Evolutionary conservation across 2,113 vertebrate genomes (phyloP), one percentile per base, ranked within the genome.

Genomic region (Picathartes gymnocephalus): DNA sequence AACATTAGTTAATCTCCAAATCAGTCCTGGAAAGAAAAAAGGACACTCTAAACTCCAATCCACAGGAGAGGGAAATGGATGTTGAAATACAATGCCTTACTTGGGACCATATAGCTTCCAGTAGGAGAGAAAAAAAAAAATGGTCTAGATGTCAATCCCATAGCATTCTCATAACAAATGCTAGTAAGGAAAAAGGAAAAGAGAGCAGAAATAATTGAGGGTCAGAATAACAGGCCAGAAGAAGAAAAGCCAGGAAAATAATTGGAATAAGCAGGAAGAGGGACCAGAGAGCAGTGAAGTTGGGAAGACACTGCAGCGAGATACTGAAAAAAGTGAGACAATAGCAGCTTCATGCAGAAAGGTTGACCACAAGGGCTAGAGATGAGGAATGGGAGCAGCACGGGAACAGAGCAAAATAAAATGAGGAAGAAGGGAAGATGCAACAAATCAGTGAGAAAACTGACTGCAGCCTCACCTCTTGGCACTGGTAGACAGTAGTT

Each of bases 401-500:
- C 19, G n/a, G 15, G 15, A 83, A 92, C 0, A 1, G 60, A 44
- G 27, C 42, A 76, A 92, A 92, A 81, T 33, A 81, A 69, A 80
- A 79, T 3, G 28, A 71, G n/a, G 24, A 96, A 83, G 21, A 45
- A 74, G 40, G 61, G 33, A 93, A 78, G 66, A 89, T 19, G 51
- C 53, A 88, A 25, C 3, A 4, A 91, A 83, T 47, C 19, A 69
- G 69, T 48, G 54, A 86, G 39, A 88, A 94, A 90, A 96, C 76
- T 44, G 48, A 81, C 50, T 85, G 83, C 53, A 88, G 54, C 68
- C 96, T 97, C 97, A 99, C 99, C 99, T 99, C 97, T 99, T 99
- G 91, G 99, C 99, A 96, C 99, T 99, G 97, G 99, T 99, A 82
- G 99, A 99, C 90, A 99, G 98, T 92, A 99, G 99, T 95, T 99